Percentiles rank a stretch among this genome's conserved stretches.
phyloP scores from a whole-genome alignment of 2,113 vertebrate species.

The Fregata magnificens region DNA sequence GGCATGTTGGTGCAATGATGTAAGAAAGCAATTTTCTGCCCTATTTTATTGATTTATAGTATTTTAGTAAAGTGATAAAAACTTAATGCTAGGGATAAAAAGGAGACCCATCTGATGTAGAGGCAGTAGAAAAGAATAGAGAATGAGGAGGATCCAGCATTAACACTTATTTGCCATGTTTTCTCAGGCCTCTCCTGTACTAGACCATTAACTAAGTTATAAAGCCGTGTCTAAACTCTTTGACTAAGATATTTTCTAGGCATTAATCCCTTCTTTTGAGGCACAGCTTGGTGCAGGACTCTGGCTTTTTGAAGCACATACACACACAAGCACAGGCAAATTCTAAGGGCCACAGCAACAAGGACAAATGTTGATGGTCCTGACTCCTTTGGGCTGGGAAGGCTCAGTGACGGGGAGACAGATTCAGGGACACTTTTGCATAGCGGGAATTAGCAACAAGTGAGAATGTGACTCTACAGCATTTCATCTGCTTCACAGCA shows the following conservation, averaged over 20 bases:
- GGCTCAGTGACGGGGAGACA: background rate
- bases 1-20: constrained; percentile 52
- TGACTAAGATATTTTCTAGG: background rate
- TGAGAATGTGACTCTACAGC: background rate
- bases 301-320: background rate
- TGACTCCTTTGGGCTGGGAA: background rate
- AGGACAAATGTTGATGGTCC: background rate
- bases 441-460: background rate
- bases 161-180: background rate
- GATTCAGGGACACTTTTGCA: background rate
- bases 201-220: background rate
- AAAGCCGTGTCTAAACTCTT: background rate
- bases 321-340: background rate
- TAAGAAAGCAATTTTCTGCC: constrained; percentile 71
- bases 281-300: background rate
- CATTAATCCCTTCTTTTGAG: background rate
- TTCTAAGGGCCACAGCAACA: background rate
- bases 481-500: background rate
- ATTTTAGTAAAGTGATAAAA: constrained; percentile 69
- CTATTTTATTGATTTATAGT: constrained; percentile 67
- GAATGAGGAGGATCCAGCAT: background rate
- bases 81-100: constrained; percentile 52
- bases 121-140: constrained; percentile 3
- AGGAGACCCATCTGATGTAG: background rate
- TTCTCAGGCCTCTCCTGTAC: background rate